A percentile compares a stretch with the other conserved stretches of the same genome.
phyloP scores from a whole-genome alignment of 2,797 vertebrate genomes.

The Sebastolobus altivelis region DNA sequence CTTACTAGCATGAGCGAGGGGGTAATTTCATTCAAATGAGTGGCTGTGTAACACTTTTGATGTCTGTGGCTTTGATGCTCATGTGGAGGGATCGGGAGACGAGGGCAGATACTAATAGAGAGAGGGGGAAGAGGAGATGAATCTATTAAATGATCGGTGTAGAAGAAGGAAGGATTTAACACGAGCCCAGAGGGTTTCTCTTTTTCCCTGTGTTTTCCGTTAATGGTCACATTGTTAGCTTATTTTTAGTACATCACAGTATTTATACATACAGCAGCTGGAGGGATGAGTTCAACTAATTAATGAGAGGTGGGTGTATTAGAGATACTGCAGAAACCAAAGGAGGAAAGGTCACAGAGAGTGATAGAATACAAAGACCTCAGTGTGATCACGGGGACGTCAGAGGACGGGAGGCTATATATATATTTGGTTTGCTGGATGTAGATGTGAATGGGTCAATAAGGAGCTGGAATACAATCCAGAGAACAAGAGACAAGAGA shows the following conservation, averaged over 20 bases:
- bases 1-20: slow-evolving; percentile 39
- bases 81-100: slow-evolving; percentile 38
- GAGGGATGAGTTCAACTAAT: background rate
- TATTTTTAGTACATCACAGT: background rate
- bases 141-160: slow-evolving; percentile 41
- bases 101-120: slow-evolving; percentile 37
- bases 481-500: background rate
- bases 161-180: slow-evolving; percentile 20
- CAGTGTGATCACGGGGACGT: slow-evolving; percentile 10
- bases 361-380: background rate
- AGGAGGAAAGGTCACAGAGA: background rate
- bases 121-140: slow-evolving; percentile 19
- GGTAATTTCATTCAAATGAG: slow-evolving; percentile 66
- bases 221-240: slow-evolving; percentile 5
- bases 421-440: slow-evolving; percentile 31
- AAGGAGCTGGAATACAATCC: slow-evolving; percentile 8
- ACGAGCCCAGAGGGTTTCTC: background rate
- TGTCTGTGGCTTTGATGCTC: slow-evolving; percentile 75
- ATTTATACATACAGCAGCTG: background rate
- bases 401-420: slow-evolving; percentile 22
- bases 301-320: background rate
- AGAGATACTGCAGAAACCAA: background rate
- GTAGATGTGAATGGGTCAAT: slow-evolving; percentile 24
- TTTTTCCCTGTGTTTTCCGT: background rate
- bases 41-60: slow-evolving; percentile 57